Percentiles rank a stretch among this genome's conserved stretches.
These are phyloP conservation scores for Sinopyrophorus schimmeli DNA, from an alignment of 2,888 invertebrate genomes.

Conservation along the genomic window DNA sequence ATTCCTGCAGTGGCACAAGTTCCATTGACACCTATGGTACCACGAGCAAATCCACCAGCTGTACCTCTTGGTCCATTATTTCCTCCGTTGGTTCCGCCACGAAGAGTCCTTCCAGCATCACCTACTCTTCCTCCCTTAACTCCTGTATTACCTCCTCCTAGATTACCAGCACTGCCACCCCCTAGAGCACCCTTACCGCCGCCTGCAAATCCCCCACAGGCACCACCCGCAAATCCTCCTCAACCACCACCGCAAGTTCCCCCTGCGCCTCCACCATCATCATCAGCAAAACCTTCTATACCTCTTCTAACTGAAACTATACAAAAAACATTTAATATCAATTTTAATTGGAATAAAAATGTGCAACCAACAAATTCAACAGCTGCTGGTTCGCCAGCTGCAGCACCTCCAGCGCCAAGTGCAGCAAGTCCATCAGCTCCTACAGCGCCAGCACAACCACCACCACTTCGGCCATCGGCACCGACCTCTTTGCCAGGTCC, in stretches of 20 bases:
- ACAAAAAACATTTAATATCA: constrained; percentile 50
- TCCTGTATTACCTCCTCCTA: no score
- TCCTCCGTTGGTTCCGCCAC: no score
- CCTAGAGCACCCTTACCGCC: constrained; percentile 25
- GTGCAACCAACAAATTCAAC: constrained; percentile 37
- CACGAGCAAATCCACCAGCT: background rate
- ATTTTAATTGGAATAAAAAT: constrained; percentile 52
- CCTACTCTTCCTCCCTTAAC: no score
- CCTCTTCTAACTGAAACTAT: constrained; percentile 49
- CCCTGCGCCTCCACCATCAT: constrained; percentile 31
- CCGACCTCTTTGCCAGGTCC: constrained; percentile 11
- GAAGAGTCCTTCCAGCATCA: no score
- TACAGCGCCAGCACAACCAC: constrained; percentile 17
- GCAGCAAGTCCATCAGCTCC: constrained; percentile 30
- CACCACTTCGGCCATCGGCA: constrained; percentile 24
- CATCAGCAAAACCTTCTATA: constrained; percentile 34
- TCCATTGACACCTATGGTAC: background rate
- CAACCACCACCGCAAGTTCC: constrained; percentile 35
- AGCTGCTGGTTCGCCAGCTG: constrained; percentile 23
- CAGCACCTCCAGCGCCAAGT: constrained; percentile 13
- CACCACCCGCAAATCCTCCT: constrained; percentile 34
- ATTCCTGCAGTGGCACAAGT: background rate
- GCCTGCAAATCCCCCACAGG: constrained; percentile 31
- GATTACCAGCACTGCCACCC: constrained; percentile 11
- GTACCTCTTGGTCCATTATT: no score